Conservation (phyloP, 2,113 vertebrate genomes). For the Chlamydotis undulata region DNA sequence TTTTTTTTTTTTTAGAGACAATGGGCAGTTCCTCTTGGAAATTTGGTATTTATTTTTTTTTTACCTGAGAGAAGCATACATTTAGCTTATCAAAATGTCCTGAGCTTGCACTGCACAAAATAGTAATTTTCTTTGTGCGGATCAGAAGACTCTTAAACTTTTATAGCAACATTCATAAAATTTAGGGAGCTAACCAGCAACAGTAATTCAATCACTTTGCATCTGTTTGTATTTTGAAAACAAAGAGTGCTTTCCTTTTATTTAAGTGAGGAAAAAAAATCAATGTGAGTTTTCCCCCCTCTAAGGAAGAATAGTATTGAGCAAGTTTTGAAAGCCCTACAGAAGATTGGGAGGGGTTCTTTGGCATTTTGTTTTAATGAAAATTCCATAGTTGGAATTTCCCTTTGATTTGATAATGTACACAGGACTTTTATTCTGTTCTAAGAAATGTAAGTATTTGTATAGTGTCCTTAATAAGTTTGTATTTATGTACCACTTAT, state of each 20-base stretch:
- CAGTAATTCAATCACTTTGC: not conserved
- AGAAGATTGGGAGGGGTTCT: rapidly evolving
- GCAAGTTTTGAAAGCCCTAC: not conserved
- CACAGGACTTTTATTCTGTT: not conserved
- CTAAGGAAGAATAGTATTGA: not conserved
- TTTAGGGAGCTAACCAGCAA: not conserved
- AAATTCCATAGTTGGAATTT: not conserved
- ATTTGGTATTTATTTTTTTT: not conserved
- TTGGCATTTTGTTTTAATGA: not conserved
- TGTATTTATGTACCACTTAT: not conserved
- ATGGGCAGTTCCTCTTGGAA: not conserved
- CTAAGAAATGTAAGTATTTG: not conserved
- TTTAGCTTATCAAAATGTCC: not conserved
- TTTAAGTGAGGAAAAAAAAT: not conserved
- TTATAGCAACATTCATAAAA: not conserved
- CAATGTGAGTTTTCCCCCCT: not conserved
- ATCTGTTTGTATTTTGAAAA: slow-evolving; percentile 14
- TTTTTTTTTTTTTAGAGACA: too few species aligned
- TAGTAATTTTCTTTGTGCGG: not conserved
- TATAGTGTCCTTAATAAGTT: not conserved
- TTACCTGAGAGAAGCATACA: not conserved
- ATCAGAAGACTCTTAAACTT: not conserved
- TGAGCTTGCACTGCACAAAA: not conserved
- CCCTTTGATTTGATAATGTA: not conserved
- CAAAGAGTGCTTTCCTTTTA: not conserved